Conservation (phyloP, 2,888 invertebrate species). For the Anodontia alba region DNA sequence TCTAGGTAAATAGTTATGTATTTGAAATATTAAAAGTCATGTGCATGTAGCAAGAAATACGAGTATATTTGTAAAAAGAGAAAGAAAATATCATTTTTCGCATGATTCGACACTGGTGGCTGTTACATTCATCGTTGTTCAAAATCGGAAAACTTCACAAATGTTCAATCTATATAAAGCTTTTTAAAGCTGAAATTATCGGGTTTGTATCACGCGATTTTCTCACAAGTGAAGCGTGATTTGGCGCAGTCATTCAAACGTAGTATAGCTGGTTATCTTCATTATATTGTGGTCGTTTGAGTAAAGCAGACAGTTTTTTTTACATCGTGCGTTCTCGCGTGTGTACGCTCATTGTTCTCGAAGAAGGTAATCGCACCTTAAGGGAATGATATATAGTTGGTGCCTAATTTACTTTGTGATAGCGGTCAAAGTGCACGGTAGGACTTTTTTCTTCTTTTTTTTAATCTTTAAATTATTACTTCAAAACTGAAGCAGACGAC, state of each 20-base stretch:
- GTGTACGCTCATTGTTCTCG: background rate
- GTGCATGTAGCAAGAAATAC: no score
- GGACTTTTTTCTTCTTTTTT: background rate
- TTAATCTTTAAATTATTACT: background rate
- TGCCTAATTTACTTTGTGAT: background rate
- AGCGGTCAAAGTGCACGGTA: background rate
- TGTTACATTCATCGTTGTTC: no score
- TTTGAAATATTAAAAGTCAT: no score
- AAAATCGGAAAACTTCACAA: background rate
- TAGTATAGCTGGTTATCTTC: background rate
- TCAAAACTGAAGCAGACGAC: background rate
- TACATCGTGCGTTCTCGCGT: background rate
- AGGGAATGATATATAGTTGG: background rate
- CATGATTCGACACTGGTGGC: no score
- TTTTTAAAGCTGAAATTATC: background rate
- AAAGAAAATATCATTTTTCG: no score
- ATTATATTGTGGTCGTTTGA: background rate
- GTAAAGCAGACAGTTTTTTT: no score
- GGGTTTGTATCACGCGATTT: background rate
- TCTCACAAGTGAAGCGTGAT: conserved; percentile 18
- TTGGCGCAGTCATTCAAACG: conserved; percentile 5
- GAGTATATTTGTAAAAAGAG: no score
- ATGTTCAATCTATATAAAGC: background rate
- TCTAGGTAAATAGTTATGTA: no score
- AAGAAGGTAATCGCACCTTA: background rate